Conservation (phyloP, 2,797 vertebrate genomes). For the Capromys pilorides region DNA sequence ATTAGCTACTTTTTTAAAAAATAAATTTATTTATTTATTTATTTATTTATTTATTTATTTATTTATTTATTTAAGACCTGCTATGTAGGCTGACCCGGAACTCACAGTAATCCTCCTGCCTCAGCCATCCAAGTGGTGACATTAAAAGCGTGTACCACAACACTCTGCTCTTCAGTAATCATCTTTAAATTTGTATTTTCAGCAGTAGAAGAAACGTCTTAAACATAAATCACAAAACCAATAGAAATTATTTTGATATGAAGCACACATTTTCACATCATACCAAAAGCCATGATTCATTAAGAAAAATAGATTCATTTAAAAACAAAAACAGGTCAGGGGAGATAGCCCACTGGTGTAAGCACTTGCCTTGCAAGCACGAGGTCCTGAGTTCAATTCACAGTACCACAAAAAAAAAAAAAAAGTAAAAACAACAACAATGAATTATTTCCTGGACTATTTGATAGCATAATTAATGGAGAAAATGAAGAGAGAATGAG, state of each 20-base stretch:
- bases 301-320: neutral
- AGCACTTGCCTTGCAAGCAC: too few species aligned
- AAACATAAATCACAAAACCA: slow-evolving; percentile 27
- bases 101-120: too few species aligned
- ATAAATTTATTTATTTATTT: too few species aligned
- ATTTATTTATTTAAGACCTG: too few species aligned
- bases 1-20: too few species aligned
- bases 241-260: slow-evolving; percentile 30
- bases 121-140: too few species aligned
- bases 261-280: neutral
- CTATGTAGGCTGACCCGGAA: too few species aligned
- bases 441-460: neutral
- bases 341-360: neutral
- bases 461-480: slow-evolving; percentile 7
- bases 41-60: too few species aligned
- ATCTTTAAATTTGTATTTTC: neutral
- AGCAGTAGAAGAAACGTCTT: slow-evolving; percentile 8
- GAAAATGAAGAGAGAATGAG: neutral
- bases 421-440: too few species aligned
- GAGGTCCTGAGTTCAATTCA: too few species aligned
- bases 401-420: too few species aligned
- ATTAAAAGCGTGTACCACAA: too few species aligned
- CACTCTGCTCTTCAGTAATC: neutral
- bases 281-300: neutral
- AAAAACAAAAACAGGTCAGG: neutral